These are phyloP conservation scores for Tanytarsus gracilentus DNA, from an alignment of 2,888 invertebrate species.

Conservation along the genomic window DNA sequence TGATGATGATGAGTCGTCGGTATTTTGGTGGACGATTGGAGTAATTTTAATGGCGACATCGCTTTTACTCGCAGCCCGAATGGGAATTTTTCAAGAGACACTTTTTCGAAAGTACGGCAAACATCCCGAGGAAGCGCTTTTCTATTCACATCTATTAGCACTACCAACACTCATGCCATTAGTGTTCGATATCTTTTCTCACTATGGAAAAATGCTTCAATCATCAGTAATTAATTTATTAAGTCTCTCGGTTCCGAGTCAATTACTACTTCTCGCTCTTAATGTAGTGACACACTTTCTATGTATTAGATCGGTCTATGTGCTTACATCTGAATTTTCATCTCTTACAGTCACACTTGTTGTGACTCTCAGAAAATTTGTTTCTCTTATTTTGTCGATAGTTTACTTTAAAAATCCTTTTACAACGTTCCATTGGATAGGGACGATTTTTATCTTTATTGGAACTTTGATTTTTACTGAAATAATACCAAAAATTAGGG, in stretches of 20 bases:
- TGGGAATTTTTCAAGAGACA: constrained; percentile 92
- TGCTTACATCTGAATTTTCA: constrained; percentile 85
- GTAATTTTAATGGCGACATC: constrained; percentile 77
- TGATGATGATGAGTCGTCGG: constrained; percentile 32
- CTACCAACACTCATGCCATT: constrained; percentile 82
- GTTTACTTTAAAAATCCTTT: constrained; percentile 88
- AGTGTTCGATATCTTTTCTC: constrained; percentile 64
- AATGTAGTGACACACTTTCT: constrained; percentile 86
- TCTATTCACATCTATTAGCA: constrained; percentile 81
- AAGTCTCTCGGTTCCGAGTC: constrained; percentile 56
- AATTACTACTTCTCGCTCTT: constrained; percentile 66
- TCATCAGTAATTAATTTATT: constrained; percentile 55
- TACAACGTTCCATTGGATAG: constrained; percentile 82
- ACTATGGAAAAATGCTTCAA: constrained; percentile 60
- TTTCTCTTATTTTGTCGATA: constrained; percentile 91
- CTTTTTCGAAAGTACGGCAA: constrained; percentile 78
- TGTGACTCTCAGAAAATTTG: constrained; percentile 90
- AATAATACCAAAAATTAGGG: constrained; percentile 48
- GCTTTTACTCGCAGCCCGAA: constrained; percentile 82
- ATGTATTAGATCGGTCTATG: constrained; percentile 92
- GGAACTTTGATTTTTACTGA: constrained; percentile 92
- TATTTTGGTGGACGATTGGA: constrained; percentile 60
- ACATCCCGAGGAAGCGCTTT: constrained; percentile 80
- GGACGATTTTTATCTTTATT: constrained; percentile 79
- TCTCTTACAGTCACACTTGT: constrained; percentile 93